These are phyloP conservation scores for Petroica traversi DNA, from an alignment of 2,113 vertebrate genomes.

Conservation along the genomic window DNA sequence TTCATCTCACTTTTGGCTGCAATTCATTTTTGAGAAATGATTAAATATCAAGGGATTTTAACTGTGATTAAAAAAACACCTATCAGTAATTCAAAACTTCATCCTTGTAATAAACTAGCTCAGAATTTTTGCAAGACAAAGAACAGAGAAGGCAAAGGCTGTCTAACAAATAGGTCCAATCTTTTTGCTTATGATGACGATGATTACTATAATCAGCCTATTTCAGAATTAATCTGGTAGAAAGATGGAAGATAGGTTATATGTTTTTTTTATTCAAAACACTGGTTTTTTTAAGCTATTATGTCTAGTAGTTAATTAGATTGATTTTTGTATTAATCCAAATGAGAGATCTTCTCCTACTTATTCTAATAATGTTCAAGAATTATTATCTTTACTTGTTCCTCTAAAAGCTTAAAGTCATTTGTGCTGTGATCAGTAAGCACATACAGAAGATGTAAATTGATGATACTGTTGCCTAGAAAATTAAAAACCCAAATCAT, in stretches of 20 bases:
- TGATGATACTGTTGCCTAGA: background rate
- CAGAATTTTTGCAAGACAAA: background rate
- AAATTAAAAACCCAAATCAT: background rate
- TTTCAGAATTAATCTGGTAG: background rate
- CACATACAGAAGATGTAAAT: background rate
- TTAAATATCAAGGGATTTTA: background rate
- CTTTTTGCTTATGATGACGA: background rate
- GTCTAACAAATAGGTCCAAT: background rate
- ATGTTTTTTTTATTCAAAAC: background rate
- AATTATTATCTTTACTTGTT: background rate
- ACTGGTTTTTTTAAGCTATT: background rate
- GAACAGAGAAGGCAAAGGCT: background rate
- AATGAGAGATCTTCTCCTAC: background rate
- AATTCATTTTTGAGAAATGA: background rate
- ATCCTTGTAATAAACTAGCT: background rate
- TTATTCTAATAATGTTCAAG: background rate
- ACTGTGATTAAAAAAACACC: background rate
- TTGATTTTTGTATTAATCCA: background rate
- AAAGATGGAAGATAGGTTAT: background rate
- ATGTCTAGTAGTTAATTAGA: background rate
- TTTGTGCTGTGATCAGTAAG: background rate
- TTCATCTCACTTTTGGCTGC: background rate
- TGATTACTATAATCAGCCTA: background rate
- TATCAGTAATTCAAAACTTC: background rate
- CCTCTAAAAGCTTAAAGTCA: background rate